These are phyloP conservation scores for Luidia sarsii DNA, from an alignment of 53 echinoderm and acorn worm species.

Conservation along the genomic window DNA sequence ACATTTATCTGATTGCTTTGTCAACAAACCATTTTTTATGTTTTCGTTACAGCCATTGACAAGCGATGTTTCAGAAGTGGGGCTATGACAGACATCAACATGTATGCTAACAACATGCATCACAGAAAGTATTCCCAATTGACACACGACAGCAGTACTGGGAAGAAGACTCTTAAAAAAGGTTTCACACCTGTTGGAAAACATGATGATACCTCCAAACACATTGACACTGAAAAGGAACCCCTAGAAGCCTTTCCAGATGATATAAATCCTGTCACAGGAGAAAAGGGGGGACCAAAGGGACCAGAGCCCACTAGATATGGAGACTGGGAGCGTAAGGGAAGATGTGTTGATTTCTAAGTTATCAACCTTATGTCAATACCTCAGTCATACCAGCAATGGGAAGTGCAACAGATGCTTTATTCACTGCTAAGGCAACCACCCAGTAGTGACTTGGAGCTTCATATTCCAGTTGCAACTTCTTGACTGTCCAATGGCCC, in stretches of 20 bases:
- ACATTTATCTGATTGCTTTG: no score
- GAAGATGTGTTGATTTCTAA: constrained; percentile 95
- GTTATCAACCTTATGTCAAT: neutral
- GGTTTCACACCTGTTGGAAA: constrained; percentile 88
- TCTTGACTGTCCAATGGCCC: no score
- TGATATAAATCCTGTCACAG: constrained; percentile 88
- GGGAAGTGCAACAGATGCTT: neutral
- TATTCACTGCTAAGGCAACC: neutral
- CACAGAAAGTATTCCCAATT: constrained; percentile 27
- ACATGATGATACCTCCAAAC: constrained; percentile 70
- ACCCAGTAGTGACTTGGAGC: no score
- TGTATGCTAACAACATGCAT: neutral
- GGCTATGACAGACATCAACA: neutral
- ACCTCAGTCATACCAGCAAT: neutral
- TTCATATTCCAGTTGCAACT: no score
- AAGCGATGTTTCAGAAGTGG: neutral
- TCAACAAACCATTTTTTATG: no score
- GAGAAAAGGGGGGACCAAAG: constrained; percentile 92
- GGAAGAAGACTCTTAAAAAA: constrained; percentile 79
- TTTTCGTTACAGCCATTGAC: no score
- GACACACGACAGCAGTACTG: constrained; percentile 14
- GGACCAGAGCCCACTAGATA: constrained; percentile 97
- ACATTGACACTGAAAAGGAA: constrained; percentile 86
- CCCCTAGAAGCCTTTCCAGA: constrained; percentile 84
- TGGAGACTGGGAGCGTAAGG: constrained; percentile 96